These are phyloP conservation scores for Eurosta solidaginis DNA, from an alignment of 1,140 invertebrate genomes.

Conservation along the genomic window DNA sequence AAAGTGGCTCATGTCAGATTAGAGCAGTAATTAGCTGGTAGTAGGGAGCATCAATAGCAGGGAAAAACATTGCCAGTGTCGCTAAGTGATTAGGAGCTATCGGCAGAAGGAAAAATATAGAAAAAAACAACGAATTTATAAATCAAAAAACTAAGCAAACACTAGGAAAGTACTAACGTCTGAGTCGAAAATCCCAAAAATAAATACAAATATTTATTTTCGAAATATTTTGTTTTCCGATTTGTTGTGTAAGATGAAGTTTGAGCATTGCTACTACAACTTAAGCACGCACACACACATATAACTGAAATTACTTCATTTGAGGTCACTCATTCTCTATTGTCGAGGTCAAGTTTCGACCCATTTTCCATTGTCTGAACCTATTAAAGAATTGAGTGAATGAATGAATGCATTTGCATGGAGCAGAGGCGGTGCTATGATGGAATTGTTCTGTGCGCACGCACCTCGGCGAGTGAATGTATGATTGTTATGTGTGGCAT, in stretches of 20 bases:
- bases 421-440: neutral
- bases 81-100: slow-evolving; percentile 5
- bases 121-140: neutral
- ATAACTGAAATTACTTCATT: neutral
- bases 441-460: neutral
- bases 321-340: slow-evolving; percentile 20
- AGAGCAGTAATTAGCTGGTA: slow-evolving; percentile 34
- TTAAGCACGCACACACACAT: neutral
- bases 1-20: slow-evolving; percentile 39
- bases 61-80: slow-evolving; percentile 16
- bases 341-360: slow-evolving; percentile 30
- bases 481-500: neutral
- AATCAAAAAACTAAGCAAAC: neutral
- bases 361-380: slow-evolving; percentile 29
- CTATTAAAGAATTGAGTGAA: slow-evolving; percentile 26
- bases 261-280: neutral
- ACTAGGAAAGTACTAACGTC: neutral
- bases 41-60: neutral
- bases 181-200: neutral
- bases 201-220: slow-evolving; percentile 23
- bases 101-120: neutral
- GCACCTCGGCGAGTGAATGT: neutral
- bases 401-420: neutral
- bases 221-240: slow-evolving; percentile 23
- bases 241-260: neutral